Percentiles rank a stretch among this genome's conserved stretches.
Conservation (phyloP, 2,888 invertebrate species). For the Halictus quadricinctus region DNA sequence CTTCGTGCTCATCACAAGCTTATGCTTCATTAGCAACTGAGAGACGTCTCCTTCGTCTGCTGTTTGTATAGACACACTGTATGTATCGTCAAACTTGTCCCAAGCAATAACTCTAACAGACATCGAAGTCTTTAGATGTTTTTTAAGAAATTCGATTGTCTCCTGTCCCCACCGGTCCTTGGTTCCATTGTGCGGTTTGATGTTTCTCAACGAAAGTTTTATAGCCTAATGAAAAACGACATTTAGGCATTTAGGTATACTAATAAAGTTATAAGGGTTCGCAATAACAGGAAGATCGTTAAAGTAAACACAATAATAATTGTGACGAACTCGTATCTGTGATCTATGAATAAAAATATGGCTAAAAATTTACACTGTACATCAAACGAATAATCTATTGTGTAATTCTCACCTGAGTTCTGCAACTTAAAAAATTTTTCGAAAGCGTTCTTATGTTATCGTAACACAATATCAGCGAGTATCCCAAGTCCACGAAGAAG, state of each 20-base stretch:
- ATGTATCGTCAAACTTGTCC: slow-evolving; percentile 66
- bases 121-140: slow-evolving; percentile 76
- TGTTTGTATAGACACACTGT: slow-evolving; percentile 68
- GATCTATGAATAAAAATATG: too few species aligned
- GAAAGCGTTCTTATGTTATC: slow-evolving; percentile 83
- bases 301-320: too few species aligned
- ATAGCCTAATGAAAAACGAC: slow-evolving; percentile 70
- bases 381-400: background rate
- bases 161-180: slow-evolving; percentile 79
- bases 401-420: slow-evolving; percentile 83
- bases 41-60: slow-evolving; percentile 83
- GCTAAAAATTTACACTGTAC: too few species aligned
- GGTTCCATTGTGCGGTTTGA: slow-evolving; percentile 81
- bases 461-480: slow-evolving; percentile 83
- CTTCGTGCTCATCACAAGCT: slow-evolving; percentile 84
- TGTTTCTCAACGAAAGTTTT: slow-evolving; percentile 71
- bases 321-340: background rate
- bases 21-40: slow-evolving; percentile 83
- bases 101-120: slow-evolving; percentile 80
- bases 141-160: slow-evolving; percentile 79
- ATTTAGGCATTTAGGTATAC: background rate
- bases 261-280: too few species aligned
- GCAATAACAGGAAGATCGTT: too few species aligned
- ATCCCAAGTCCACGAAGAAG: slow-evolving; percentile 87
- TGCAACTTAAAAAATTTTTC: slow-evolving; percentile 82